Percentiles rank a stretch among this genome's conserved stretches.
These are phyloP conservation scores for Lepisosteus osseus DNA, from an alignment of 2,113 vertebrate genomes.

Conservation along the genomic window DNA sequence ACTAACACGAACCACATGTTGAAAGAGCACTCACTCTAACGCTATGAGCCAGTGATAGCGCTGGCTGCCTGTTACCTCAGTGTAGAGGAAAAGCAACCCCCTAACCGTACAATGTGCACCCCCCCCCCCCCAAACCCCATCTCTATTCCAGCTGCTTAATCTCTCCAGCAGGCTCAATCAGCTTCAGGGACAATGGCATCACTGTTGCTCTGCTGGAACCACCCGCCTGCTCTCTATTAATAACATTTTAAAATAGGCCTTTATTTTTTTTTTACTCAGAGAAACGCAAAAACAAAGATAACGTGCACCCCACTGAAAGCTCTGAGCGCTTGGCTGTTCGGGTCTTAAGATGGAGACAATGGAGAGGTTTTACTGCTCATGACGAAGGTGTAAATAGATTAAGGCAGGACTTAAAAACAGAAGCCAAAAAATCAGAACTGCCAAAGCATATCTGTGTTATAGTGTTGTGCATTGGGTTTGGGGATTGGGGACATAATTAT, in stretches of 20 bases:
- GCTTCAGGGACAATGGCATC: constrained; percentile 66
- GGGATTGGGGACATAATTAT: too few species aligned
- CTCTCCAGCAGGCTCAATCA: constrained; percentile 57
- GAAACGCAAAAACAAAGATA: constrained; percentile 35
- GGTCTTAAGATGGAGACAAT: constrained; percentile 39
- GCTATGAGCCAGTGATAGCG: constrained; percentile 41
- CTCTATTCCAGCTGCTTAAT: constrained; percentile 57
- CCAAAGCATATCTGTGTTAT: too few species aligned
- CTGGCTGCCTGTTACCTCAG: constrained; percentile 54
- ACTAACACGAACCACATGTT: constrained; percentile 73
- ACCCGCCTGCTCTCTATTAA: constrained; percentile 58
- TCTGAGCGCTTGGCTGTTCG: constrained; percentile 40
- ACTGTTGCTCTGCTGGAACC: constrained; percentile 54
- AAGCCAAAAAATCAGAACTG: too few species aligned
- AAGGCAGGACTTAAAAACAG: too few species aligned
- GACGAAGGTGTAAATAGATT: constrained; percentile 49
- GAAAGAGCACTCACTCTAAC: constrained; percentile 49
- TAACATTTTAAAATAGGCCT: constrained; percentile 63
- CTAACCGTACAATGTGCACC: constrained; percentile 41
- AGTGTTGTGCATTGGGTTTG: too few species aligned
- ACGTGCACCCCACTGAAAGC: constrained; percentile 41
- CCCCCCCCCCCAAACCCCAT: constrained; percentile 50
- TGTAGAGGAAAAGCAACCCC: constrained; percentile 37
- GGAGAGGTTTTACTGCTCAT: constrained; percentile 48
- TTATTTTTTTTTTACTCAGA: constrained; percentile 48